Percentiles rank a stretch among this genome's conserved stretches.
These are phyloP conservation scores for Neosilurus hyrtlii DNA, from an alignment of 2,797 vertebrate species.

Conservation along the genomic window DNA sequence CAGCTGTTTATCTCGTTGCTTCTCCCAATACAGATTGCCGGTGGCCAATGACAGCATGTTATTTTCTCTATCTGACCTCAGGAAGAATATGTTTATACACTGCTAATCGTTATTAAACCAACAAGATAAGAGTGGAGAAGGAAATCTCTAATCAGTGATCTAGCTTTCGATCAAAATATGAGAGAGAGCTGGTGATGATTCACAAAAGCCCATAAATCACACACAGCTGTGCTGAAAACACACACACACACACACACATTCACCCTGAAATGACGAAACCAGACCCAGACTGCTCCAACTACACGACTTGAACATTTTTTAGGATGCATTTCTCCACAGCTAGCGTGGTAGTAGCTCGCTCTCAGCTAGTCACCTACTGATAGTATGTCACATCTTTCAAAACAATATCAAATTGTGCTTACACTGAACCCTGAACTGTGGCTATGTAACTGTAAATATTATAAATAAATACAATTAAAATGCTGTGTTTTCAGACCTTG, in stretches of 20 bases:
- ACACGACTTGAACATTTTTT: too few species aligned
- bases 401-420: not conserved
- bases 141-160: not conserved
- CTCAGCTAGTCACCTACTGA: not conserved
- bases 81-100: not conserved
- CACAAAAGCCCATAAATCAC: constrained; percentile 14
- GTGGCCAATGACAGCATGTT: not conserved
- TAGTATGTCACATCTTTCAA: not conserved
- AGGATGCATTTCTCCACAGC: not conserved
- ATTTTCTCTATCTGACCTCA: not conserved
- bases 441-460: too few species aligned
- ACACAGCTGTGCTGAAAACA: constrained; percentile 16
- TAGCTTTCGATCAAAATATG: constrained; percentile 3
- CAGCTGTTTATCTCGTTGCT: not conserved
- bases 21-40: not conserved
- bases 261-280: not conserved
- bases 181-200: not conserved
- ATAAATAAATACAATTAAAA: too few species aligned
- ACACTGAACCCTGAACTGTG: not conserved
- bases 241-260: not conserved
- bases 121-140: constrained; percentile 6
- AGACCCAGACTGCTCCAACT: not conserved
- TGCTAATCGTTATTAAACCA: not conserved
- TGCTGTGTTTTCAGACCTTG: too few species aligned
- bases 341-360: not conserved